These are phyloP conservation scores for Nasonovia ribisnigri DNA, from an alignment of 2,888 invertebrate genomes.

Conservation along the genomic window DNA sequence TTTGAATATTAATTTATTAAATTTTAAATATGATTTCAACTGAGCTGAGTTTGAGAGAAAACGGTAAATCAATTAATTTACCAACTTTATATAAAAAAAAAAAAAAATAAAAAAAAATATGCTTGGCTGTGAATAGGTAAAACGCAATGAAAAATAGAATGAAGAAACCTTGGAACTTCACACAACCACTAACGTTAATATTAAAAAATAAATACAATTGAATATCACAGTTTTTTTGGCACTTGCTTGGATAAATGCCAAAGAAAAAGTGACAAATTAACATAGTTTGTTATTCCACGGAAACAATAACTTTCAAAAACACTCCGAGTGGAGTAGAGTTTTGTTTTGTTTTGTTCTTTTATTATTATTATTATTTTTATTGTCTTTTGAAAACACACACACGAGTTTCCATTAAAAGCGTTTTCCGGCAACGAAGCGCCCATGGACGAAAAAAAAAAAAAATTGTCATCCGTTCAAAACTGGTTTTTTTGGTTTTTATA, in stretches of 20 bases:
- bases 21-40: not conserved
- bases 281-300: conserved; percentile 37
- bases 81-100: too few species aligned
- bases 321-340: not conserved
- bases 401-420: not conserved
- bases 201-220: not conserved
- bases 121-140: not conserved
- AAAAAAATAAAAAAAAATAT: not conserved
- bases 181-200: not conserved
- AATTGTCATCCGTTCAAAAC: not conserved
- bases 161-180: not conserved
- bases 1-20: not conserved
- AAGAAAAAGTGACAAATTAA: conserved; percentile 49
- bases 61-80: not conserved
- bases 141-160: not conserved
- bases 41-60: not conserved
- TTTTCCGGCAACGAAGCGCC: not conserved
- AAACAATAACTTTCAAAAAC: conserved; percentile 37
- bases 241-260: conserved; percentile 18
- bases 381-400: not conserved
- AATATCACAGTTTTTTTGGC: not conserved
- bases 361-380: not conserved
- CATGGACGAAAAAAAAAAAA: not conserved
- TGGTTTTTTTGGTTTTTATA: not conserved
- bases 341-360: not conserved